Evolutionary conservation across 1,140 invertebrate species (phyloP).

Genomic region (Musca vetustissima): DNA sequence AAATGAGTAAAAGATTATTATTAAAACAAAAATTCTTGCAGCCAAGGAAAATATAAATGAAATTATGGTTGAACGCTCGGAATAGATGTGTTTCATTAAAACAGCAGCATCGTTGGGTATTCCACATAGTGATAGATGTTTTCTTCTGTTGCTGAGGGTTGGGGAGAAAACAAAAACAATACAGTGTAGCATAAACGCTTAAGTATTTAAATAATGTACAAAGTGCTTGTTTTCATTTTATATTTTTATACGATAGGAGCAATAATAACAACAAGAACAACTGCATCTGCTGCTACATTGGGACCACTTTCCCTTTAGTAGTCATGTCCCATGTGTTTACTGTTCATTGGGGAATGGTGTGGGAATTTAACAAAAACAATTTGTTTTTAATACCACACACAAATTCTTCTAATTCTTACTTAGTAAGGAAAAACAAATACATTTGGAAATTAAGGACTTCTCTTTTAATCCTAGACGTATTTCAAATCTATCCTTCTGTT

Average conservation of each 20-base stretch:
- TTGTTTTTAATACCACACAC: constrained; percentile 13
- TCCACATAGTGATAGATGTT: not conserved
- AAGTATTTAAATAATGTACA: constrained; percentile 16
- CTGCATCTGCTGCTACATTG: not conserved
- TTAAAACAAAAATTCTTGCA: constrained; percentile 18
- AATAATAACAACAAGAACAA: not conserved
- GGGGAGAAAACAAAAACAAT: constrained; percentile 2
- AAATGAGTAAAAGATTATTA: constrained; percentile 16
- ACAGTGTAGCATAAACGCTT: constrained; percentile 1
- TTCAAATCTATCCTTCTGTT: too few species aligned
- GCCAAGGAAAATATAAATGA: not conserved
- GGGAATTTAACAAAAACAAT: not conserved
- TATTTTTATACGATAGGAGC: not conserved
- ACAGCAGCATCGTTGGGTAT: too few species aligned
- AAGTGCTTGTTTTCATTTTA: too few species aligned
- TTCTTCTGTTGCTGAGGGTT: not conserved
- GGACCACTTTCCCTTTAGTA: not conserved
- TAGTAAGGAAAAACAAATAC: not conserved
- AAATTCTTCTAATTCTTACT: not conserved
- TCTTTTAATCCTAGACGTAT: too few species aligned
- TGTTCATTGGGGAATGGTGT: not conserved
- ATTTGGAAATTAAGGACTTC: too few species aligned
- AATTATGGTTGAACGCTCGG: not conserved
- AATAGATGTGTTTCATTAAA: too few species aligned
- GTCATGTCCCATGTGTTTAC: constrained; percentile 3